Base-by-base conservation (phyloP, 2,888 invertebrate genomes). In the Napeogenes sylphis region DNA sequence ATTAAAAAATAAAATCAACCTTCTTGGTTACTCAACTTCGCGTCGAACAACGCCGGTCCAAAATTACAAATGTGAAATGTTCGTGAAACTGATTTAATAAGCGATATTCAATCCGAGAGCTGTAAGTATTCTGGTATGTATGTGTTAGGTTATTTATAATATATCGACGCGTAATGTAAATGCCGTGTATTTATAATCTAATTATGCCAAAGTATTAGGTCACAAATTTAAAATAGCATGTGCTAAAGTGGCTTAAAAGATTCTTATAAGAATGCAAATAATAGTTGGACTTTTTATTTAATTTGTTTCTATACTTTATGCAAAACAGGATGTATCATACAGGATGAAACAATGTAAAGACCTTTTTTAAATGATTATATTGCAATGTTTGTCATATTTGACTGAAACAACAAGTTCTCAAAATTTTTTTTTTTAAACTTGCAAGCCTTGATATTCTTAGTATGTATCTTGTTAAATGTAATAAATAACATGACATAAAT, bases 101-200 rank as follows among this genome's bases (percentile, higher is more conserved):
- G 38, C 63, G 65, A 68, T 55, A 62, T 64, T 58, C 56, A 59
- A 62, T 64, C 53, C 60, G 67, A 59, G 62, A 64, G 65, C 69
- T 70, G 69, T 70, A 62, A 69, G 56, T 55, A 60, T 62, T 64
- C 68, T 70, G 73, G 73, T 73, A 70, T 53, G 73, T 72, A 64
- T 59, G 33, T 59, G 13, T 21, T 46, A 59, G 54, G 21, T 59
- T 62, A 30, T 47, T 56, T 55, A 6, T 46, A 62, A 45, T 53
- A 30, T 53, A 55, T 62, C 58, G 54, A 42, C 58, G 32, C 46
- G 57, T 55, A 55, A n/a, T 38, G 42, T 58, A 58, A 6, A 14
- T 56, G 38, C 45, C 51, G 55, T 64, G 54, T 62, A 55, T 64
- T 66, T 68, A 65, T 68, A 70, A 71, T 71, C 68, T 63, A 71